Conservation (phyloP, 2,113 vertebrate species). For the Otus sunia region DNA sequence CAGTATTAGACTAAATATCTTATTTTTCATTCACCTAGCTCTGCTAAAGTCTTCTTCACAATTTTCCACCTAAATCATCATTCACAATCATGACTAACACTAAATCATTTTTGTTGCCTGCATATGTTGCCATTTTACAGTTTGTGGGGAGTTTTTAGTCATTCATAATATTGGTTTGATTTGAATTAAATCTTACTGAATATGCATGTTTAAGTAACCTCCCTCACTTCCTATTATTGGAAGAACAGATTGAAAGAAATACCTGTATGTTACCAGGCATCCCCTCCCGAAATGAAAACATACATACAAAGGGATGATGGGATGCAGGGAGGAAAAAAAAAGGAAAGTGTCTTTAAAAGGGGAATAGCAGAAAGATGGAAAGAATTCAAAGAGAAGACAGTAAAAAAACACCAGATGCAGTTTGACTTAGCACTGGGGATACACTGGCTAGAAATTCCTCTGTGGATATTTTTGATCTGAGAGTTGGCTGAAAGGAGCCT, state of each 20-base stretch:
- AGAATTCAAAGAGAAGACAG: background rate
- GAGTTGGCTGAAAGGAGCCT: background rate
- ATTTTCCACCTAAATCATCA: constrained; percentile 8
- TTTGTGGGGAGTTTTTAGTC: background rate
- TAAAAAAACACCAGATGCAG: background rate
- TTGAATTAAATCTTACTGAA: constrained; percentile 12
- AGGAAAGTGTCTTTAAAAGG: background rate
- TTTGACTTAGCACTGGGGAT: background rate
- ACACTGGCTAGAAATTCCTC: background rate
- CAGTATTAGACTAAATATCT: background rate
- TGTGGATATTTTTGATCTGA: background rate
- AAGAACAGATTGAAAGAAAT: background rate
- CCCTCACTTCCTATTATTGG: background rate
- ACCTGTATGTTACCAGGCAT: background rate
- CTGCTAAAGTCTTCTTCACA: background rate
- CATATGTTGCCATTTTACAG: constrained; percentile 17
- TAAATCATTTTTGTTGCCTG: background rate
- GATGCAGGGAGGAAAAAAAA: background rate
- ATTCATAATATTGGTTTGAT: constrained; percentile 21
- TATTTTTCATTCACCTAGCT: constrained; percentile 3
- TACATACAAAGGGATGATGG: background rate
- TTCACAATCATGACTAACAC: constrained; percentile 47
- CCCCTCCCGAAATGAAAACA: background rate
- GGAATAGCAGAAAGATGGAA: background rate
- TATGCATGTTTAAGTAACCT: background rate